These are phyloP conservation scores for Sylvilagus floridanus DNA, from an alignment of 2,797 vertebrate species.

Conservation along the genomic window DNA sequence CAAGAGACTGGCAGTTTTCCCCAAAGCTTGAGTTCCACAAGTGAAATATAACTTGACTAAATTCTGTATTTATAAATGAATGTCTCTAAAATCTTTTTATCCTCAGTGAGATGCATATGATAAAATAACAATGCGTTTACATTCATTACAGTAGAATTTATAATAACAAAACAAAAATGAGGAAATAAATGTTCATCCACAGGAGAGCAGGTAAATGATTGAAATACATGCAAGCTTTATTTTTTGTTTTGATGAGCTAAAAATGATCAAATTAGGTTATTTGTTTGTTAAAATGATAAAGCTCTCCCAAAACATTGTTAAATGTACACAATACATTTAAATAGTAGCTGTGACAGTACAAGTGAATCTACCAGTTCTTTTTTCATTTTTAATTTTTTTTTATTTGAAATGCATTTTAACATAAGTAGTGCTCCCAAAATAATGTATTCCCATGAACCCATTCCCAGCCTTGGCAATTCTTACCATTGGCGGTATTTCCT, in stretches of 20 bases:
- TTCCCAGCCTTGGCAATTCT: background rate
- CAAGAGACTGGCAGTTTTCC: background rate
- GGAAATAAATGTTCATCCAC: background rate
- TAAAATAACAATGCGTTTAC: background rate
- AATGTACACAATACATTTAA: background rate
- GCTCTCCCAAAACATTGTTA: background rate
- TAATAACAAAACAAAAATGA: background rate
- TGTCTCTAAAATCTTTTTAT: slow-evolving; percentile 4
- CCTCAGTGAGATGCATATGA: background rate
- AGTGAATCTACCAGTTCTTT: background rate
- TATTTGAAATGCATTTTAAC: slow-evolving; percentile 40
- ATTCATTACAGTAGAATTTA: background rate
- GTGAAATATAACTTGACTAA: slow-evolving; percentile 3
- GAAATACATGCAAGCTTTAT: background rate
- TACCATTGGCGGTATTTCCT: background rate
- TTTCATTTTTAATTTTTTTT: background rate
- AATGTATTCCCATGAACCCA: background rate
- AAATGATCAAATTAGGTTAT: slow-evolving; percentile 16
- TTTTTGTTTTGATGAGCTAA: background rate
- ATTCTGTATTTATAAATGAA: slow-evolving; percentile 10
- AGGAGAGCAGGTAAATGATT: background rate
- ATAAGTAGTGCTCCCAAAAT: background rate
- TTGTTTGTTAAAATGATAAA: background rate
- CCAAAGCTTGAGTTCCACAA: background rate
- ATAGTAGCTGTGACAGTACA: background rate